Evolutionary conservation across 2,888 invertebrate genomes (phyloP).

Genomic region (Aphelenchoides bicaudatus): DNA sequence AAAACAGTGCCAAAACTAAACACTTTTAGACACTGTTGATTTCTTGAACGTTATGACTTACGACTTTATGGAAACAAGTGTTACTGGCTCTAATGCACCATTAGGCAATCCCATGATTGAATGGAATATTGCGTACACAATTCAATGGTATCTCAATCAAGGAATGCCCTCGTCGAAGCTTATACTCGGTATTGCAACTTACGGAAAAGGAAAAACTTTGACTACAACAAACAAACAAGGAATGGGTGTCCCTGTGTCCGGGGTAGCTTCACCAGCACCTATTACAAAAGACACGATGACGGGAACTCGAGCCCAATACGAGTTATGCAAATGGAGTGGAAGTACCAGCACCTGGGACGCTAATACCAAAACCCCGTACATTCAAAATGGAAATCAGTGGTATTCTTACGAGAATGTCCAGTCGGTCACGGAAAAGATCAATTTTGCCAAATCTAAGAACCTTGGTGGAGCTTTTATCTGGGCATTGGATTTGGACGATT

Average conservation of each 20-base stretch:
- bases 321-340: constrained; percentile 62
- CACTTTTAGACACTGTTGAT: constrained; percentile 10
- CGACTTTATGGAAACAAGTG: too few relatives aligned
- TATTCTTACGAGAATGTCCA: constrained; percentile 83
- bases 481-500: constrained; percentile 57
- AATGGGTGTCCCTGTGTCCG: constrained; percentile 37
- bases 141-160: constrained; percentile 1
- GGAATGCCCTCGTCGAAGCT: constrained; percentile 57
- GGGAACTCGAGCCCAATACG: constrained; percentile 91
- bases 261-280: constrained; percentile 34
- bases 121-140: too few relatives aligned
- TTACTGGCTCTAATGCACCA: too few relatives aligned
- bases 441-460: constrained; percentile 44
- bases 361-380: constrained; percentile 62
- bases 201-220: constrained; percentile 54
- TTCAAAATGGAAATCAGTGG: constrained; percentile 76
- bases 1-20: too few relatives aligned
- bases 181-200: constrained; percentile 49
- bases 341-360: constrained; percentile 65
- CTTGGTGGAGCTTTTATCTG: constrained; percentile 56
- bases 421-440: too few relatives aligned
- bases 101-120: too few relatives aligned
- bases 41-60: constrained; percentile 16
- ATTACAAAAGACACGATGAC: constrained; percentile 88
- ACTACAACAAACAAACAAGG: constrained; percentile 30